Conservation (phyloP, 2,113 vertebrate genomes). For the Epinephelus lanceolatus region DNA sequence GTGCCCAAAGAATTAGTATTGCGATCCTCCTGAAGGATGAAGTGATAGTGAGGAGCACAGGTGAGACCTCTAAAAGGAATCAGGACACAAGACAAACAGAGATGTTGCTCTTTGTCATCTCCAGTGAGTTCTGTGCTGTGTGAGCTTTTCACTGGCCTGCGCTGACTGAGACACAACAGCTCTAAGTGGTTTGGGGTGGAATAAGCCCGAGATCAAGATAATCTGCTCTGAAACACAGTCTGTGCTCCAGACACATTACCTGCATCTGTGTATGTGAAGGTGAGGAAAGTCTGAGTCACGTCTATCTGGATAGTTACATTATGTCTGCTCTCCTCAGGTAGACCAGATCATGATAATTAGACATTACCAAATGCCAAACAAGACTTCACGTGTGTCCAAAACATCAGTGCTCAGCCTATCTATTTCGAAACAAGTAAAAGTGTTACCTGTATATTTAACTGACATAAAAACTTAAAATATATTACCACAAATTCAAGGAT, state of each 20-base stretch:
- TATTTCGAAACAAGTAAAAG: background rate
- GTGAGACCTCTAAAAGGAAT: background rate
- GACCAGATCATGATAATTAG: conserved; percentile 36
- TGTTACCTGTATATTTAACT: no score
- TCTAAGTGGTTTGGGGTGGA: conserved; percentile 44
- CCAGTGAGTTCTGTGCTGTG: background rate
- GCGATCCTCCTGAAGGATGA: conserved; percentile 14
- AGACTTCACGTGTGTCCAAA: background rate
- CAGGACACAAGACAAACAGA: background rate
- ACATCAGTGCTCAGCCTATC: no score
- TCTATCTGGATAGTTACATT: conserved; percentile 39
- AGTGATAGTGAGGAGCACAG: conserved; percentile 6
- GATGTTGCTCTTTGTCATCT: background rate
- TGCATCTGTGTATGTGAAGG: conserved; percentile 36
- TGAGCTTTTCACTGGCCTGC: conserved; percentile 19
- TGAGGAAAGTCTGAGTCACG: conserved; percentile 64
- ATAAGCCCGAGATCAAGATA: conserved; percentile 47
- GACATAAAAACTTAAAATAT: no score
- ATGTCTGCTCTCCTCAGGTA: conserved; percentile 43
- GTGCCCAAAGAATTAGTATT: conserved; percentile 61
- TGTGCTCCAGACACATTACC: conserved; percentile 38
- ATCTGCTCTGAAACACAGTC: conserved; percentile 38
- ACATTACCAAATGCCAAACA: conserved; percentile 36
- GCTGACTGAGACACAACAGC: conserved; percentile 25
- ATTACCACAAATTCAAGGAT: background rate